Conservation (phyloP, 2,113 vertebrate species). For the Phrynosoma blainvillii region DNA sequence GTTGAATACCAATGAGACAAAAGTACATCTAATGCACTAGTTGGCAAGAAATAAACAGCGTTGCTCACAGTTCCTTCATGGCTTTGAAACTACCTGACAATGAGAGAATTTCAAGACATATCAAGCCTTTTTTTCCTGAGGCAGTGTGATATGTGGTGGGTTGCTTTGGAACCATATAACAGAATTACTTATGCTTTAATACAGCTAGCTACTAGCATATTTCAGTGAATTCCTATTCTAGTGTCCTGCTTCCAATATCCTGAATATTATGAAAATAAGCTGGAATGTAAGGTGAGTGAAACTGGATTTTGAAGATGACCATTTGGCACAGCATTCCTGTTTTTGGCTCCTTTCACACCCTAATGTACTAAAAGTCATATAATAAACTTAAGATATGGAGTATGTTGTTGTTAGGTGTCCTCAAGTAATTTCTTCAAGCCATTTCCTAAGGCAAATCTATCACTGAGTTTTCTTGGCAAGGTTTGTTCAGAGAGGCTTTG, state of each 20-base stretch:
- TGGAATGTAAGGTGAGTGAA: not conserved
- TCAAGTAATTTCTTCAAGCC: too few relatives aligned
- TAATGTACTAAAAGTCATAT: not conserved
- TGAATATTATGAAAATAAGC: not conserved
- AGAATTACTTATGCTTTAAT: not conserved
- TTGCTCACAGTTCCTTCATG: not conserved
- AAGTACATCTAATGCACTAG: slow-evolving; percentile 24
- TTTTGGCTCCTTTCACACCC: not conserved
- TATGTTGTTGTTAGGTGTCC: too few relatives aligned
- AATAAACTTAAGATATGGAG: not conserved
- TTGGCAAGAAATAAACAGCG: not conserved
- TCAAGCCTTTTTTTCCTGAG: not conserved
- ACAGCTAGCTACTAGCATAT: slow-evolving; percentile 1
- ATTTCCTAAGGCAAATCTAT: too few relatives aligned
- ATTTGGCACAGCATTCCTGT: not conserved
- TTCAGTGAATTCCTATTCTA: slow-evolving; percentile 13
- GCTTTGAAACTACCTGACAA: slow-evolving; percentile 39
- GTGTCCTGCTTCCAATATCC: not conserved
- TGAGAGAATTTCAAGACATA: slow-evolving; percentile 9
- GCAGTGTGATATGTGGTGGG: slow-evolving; percentile 7
- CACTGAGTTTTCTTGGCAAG: too few relatives aligned
- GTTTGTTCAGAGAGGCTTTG: too few relatives aligned
- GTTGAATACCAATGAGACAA: slow-evolving; percentile 47
- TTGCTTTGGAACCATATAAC: slow-evolving; percentile 5
- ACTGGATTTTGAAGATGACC: not conserved